These are phyloP conservation scores for Cariama cristata DNA, from an alignment of 2,113 vertebrate species.

Conservation along the genomic window DNA sequence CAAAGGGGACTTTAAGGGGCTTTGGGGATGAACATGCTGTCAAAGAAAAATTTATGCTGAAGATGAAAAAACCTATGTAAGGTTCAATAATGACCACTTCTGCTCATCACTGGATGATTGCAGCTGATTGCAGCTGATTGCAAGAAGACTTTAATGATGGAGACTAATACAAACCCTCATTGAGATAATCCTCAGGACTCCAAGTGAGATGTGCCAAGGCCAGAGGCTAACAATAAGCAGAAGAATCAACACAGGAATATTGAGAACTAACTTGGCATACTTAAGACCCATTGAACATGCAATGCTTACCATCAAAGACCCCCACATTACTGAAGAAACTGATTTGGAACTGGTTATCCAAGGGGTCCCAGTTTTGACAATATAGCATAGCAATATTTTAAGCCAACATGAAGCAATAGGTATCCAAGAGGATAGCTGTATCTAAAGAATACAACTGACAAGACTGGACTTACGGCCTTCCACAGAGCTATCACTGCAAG, in stretches of 20 bases:
- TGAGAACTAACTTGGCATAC: background rate
- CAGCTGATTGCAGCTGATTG: background rate
- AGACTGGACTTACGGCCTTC: background rate
- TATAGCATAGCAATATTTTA: background rate
- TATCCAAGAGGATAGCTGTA: background rate
- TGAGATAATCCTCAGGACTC: background rate
- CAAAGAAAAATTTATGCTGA: background rate
- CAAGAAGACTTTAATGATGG: background rate
- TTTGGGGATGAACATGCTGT: background rate
- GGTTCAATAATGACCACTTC: background rate
- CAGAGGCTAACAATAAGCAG: background rate
- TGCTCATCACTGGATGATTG: background rate
- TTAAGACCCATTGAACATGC: background rate
- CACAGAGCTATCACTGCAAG: background rate
- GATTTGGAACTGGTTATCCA: background rate
- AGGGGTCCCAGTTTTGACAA: background rate
- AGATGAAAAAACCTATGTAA: background rate
- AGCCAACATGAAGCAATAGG: background rate
- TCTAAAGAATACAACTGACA: background rate
- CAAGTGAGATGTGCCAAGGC: background rate
- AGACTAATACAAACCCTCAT: background rate
- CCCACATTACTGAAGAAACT: background rate
- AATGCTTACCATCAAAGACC: background rate
- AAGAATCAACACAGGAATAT: background rate
- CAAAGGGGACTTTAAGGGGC: background rate